Percentiles rank a stretch among this genome's conserved stretches.
These are phyloP conservation scores for Disparrhopalites patrizii DNA, from an alignment of 2,888 invertebrate species.

Conservation along the genomic window DNA sequence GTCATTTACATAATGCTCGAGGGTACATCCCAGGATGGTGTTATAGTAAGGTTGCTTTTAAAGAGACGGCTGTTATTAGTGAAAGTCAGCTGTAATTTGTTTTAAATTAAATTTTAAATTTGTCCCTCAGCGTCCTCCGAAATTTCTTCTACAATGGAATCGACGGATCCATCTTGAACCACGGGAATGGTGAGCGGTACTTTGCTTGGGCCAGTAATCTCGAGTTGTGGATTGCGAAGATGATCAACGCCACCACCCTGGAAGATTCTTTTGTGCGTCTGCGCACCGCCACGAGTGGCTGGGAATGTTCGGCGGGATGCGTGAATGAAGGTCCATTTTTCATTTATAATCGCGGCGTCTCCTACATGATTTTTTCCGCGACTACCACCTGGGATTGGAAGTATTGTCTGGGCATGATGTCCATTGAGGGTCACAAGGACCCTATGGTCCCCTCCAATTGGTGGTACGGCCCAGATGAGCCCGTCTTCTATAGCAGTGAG, in stretches of 20 bases:
- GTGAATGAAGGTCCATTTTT: constrained; percentile 35
- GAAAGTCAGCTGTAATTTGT: too few species aligned
- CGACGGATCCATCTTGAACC: constrained; percentile 36
- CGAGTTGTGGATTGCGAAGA: constrained; percentile 27
- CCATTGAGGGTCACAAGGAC: constrained; percentile 30
- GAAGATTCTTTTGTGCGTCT: constrained; percentile 18
- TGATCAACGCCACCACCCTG: constrained; percentile 29
- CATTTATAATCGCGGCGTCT: constrained; percentile 28
- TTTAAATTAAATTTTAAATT: too few species aligned
- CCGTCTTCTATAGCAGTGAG: constrained; percentile 36
- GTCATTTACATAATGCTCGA: too few species aligned
- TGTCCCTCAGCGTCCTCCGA: constrained; percentile 25
- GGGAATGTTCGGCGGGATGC: constrained; percentile 28
- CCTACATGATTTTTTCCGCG: constrained; percentile 33
- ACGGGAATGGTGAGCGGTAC: constrained; percentile 29
- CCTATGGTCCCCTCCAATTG: constrained; percentile 36
- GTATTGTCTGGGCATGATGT: constrained; percentile 35
- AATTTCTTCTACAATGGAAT: constrained; percentile 29
- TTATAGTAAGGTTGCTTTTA: too few species aligned
- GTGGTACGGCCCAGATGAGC: constrained; percentile 29
- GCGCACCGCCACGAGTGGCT: constrained; percentile 26
- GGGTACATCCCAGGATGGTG: too few species aligned
- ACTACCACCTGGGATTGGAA: constrained; percentile 30
- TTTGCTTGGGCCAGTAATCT: constrained; percentile 29
- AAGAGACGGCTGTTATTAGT: too few species aligned